phyloP scores from a whole-genome alignment of 1,140 invertebrate genomes.

The Hypothenemus hampei region DNA sequence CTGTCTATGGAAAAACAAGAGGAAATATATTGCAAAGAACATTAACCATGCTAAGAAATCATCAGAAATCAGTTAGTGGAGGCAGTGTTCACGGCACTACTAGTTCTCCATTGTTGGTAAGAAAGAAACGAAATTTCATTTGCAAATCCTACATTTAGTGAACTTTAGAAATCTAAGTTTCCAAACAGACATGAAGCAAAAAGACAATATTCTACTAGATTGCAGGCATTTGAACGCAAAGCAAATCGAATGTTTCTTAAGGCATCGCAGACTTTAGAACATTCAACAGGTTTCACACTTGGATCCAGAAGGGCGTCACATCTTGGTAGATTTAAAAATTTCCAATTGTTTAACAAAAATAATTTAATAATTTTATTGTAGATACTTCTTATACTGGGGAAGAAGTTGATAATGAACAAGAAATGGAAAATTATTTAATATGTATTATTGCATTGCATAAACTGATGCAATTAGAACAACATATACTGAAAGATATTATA shows the following conservation, averaged over 20 bases:
- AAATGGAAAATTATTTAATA: constrained; percentile 84
- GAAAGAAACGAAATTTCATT: not conserved
- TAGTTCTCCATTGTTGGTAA: constrained; percentile 44
- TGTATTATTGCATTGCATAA: constrained; percentile 80
- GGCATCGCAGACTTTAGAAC: constrained; percentile 74
- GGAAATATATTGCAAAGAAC: constrained; percentile 72
- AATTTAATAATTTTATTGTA: constrained; percentile 23
- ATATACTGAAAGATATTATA: constrained; percentile 78
- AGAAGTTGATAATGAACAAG: constrained; percentile 69
- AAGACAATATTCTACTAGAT: constrained; percentile 47
- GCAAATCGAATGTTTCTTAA: constrained; percentile 81
- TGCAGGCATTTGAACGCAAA: constrained; percentile 72
- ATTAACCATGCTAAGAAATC: constrained; percentile 71
- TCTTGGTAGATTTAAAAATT: constrained; percentile 34
- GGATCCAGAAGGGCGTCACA: constrained; percentile 50
- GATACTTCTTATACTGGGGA: constrained; percentile 50
- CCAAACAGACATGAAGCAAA: constrained; percentile 49
- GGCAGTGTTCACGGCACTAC: constrained; percentile 50
- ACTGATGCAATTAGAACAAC: constrained; percentile 82
- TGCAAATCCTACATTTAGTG: not conserved
- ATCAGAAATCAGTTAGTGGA: constrained; percentile 71
- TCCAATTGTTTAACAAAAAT: not conserved
- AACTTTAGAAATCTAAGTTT: constrained; percentile 50
- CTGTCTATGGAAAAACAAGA: constrained; percentile 74
- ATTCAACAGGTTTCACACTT: constrained; percentile 64